Base-by-base conservation (phyloP, 2,113 vertebrate genomes). In the Perca flavescens region DNA sequence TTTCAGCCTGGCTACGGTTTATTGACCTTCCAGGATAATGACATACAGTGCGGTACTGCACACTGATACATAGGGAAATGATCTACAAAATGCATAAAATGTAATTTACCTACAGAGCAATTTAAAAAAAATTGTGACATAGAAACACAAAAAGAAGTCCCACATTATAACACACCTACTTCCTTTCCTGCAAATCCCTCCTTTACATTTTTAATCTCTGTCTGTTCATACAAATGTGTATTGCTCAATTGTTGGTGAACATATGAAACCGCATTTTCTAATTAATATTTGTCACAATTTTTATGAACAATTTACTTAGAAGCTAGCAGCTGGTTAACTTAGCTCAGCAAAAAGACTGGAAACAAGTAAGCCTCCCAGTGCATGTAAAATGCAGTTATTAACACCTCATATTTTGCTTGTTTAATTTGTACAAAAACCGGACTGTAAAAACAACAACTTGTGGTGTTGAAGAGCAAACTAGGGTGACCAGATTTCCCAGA, bases 1-100 rank as follows among this genome's bases (percentile, higher is more conserved):
- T 67, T 71, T 36, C 49, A 31, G 66, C 58, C 14, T 13, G 22
- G 69, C 53, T 63, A 13, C 63, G 53, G 43, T 53, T 72, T 83
- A 63, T 53, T 78, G 77, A 81, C 88, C 72, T 78, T 79, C 62
- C 10, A 21, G 50, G 7, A 16, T 61, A 60, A 70, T 66, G 80
- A 72, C 69, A 63, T n/a, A 47, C 53, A 47, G 25, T 3, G 1
- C n/a, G n/a, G 6, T 19, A 5, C 47, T 62, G 64, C 63, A 52
- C 52, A 19, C 43, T 43, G 70, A 75, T 47, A 6, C 66, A 64
- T 3, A 21, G 70, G 25, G 36, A 69, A 31, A 36, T 61, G 4
- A 71, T 62, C 60, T 60, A 16, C 56, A 52, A 57, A 50, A 34
- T 34, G 31, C 54, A 56, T 28, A 16, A 14, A 10, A 9, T 50